Conservation (phyloP, 2,113 vertebrate species). For the Bubo bubo region DNA sequence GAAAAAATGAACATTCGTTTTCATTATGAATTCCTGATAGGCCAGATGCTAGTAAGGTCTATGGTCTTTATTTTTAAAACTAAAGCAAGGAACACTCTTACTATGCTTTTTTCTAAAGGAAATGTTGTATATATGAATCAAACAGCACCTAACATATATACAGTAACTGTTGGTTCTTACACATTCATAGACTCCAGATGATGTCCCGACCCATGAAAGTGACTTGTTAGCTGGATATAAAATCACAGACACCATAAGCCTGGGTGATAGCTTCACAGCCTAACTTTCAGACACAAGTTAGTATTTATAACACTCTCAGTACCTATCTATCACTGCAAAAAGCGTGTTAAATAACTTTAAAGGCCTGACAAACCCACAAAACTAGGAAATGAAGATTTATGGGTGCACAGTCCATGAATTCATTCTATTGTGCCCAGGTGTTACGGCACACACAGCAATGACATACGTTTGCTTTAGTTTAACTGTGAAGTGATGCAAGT, state of each 20-base stretch:
- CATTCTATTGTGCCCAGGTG: constrained; percentile 5
- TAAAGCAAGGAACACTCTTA: constrained; percentile 9
- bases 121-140: constrained; percentile 32
- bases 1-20: constrained; percentile 89
- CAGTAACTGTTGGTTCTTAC: constrained; percentile 34
- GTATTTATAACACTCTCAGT: constrained; percentile 58
- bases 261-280: constrained; percentile 67
- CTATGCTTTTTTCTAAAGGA: neutral
- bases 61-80: constrained; percentile 63
- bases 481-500: constrained; percentile 12
- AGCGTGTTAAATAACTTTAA: constrained; percentile 64
- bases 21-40: constrained; percentile 78
- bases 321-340: constrained; percentile 57
- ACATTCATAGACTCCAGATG: constrained; percentile 62
- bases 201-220: constrained; percentile 30
- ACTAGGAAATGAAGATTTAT: constrained; percentile 49
- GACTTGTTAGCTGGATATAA: constrained; percentile 45
- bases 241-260: constrained; percentile 66
- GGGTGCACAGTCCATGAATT: constrained; percentile 30
- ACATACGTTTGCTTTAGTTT: constrained; percentile 7
- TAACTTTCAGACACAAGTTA: constrained; percentile 71
- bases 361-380: constrained; percentile 46
- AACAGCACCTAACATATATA: neutral
- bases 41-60: constrained; percentile 52
- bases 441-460: neutral